phyloP scores from a whole-genome alignment of 2,888 invertebrate species.

The Cylindroiulus punctatus region DNA sequence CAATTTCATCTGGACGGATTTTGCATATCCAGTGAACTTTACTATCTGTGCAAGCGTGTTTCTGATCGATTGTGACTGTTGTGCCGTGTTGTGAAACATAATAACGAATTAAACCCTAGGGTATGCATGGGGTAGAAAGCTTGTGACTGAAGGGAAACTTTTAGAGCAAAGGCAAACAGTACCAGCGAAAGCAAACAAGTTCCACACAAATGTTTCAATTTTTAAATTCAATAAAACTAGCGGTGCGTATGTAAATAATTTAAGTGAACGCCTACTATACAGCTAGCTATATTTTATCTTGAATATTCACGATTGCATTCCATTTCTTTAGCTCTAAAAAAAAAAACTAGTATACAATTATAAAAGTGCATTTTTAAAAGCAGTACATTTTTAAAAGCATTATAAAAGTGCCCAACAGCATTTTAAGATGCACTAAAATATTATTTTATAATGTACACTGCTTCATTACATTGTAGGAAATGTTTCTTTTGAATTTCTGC shows the following conservation, averaged over 20 bases:
- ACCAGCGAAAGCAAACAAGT: neutral
- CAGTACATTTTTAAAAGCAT: no score
- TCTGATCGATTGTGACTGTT: conserved; percentile 11
- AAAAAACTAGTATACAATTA: no score
- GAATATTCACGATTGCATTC: neutral
- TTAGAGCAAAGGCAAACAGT: neutral
- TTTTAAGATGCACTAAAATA: no score
- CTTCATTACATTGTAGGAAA: no score
- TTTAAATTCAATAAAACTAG: conserved; percentile 8
- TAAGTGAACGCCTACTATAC: neutral
- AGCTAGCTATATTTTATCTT: neutral
- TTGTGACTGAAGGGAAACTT: neutral
- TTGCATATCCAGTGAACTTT: neutral
- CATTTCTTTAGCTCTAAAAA: no score
- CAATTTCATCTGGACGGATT: neutral
- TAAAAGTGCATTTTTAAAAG: no score
- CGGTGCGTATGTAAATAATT: neutral
- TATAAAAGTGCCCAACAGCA: no score
- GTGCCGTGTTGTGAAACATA: conserved; percentile 17
- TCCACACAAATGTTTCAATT: neutral
- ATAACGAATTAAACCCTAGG: conserved; percentile 16
- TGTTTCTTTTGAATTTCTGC: no score
- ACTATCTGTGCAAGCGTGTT: neutral
- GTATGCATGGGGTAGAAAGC: neutral
- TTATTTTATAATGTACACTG: no score